Conservation (phyloP, 2,113 vertebrate genomes). For the Sphyrna mokarran region DNA sequence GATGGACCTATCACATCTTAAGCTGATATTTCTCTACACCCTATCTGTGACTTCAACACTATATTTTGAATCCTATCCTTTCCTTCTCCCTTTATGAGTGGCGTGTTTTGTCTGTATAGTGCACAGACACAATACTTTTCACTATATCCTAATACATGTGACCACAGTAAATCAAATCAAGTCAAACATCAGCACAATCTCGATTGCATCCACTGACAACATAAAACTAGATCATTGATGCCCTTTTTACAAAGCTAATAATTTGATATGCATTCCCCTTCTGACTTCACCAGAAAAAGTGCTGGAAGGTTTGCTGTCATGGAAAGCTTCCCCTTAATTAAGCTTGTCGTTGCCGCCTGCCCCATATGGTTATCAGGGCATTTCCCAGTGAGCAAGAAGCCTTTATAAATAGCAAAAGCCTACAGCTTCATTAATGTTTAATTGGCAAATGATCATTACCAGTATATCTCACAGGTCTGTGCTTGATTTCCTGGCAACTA, state of each 20-base stretch:
- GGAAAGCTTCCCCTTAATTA: background rate
- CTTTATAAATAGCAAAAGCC: too few relatives aligned
- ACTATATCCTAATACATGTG: too few relatives aligned
- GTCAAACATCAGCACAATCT: background rate
- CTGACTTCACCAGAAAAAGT: background rate
- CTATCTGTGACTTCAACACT: too few relatives aligned
- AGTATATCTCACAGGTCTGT: background rate
- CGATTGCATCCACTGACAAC: background rate
- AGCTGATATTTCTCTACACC: too few relatives aligned
- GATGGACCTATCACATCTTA: too few relatives aligned
- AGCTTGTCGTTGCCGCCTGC: background rate
- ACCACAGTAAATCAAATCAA: too few relatives aligned
- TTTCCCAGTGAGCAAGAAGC: background rate
- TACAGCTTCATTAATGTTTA: background rate
- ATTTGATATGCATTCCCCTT: too few relatives aligned
- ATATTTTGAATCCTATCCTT: too few relatives aligned
- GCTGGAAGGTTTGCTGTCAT: background rate
- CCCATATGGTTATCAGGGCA: background rate
- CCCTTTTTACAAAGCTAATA: background rate
- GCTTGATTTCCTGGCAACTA: background rate
- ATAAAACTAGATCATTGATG: background rate
- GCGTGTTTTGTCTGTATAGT: too few relatives aligned
- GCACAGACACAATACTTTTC: too few relatives aligned
- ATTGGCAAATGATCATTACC: background rate
- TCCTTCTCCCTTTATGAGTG: too few relatives aligned